Percentiles rank a stretch among this genome's conserved stretches.
Conservation (phyloP, 2,113 vertebrate species). For the Megaleporinus macrocephalus region DNA sequence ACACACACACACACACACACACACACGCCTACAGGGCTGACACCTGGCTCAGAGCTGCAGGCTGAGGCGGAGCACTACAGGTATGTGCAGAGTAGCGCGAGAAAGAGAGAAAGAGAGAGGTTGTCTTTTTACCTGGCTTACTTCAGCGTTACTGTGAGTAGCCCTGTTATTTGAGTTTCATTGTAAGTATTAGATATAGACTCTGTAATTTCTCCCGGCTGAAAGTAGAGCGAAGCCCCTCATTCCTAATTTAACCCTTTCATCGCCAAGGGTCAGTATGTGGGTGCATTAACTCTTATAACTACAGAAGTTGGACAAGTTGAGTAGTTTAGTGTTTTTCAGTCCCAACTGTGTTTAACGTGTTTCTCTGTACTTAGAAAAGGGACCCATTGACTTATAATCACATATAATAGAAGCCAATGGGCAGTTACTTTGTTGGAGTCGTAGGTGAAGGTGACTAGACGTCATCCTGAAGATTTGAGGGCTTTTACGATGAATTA, state of each 20-base stretch:
- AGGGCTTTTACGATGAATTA: background rate
- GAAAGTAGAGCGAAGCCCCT: background rate
- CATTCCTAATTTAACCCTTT: background rate
- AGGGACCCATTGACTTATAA: too few relatives aligned
- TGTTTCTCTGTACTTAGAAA: too few relatives aligned
- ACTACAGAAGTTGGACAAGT: too few relatives aligned
- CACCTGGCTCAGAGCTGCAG: background rate
- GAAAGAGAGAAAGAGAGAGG: background rate
- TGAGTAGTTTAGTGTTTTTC: too few relatives aligned
- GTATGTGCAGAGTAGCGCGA: conserved; percentile 5
- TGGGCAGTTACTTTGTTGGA: too few relatives aligned
- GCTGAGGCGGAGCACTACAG: conserved; percentile 2
- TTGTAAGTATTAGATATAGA: background rate
- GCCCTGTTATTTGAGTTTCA: conserved; percentile 8
- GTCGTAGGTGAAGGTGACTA: too few relatives aligned
- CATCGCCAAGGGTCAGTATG: background rate
- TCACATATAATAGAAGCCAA: too few relatives aligned
- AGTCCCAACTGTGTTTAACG: too few relatives aligned
- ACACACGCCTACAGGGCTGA: background rate
- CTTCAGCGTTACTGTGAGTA: background rate
- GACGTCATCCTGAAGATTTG: background rate
- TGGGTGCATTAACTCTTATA: too few relatives aligned
- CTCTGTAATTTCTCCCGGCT: background rate
- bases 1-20: conserved; percentile 41
- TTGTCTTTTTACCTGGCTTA: background rate